A percentile compares a stretch with the other conserved stretches of the same genome.
phyloP scores from a whole-genome alignment of 2,113 vertebrate genomes.

The Myodes glareolus region DNA sequence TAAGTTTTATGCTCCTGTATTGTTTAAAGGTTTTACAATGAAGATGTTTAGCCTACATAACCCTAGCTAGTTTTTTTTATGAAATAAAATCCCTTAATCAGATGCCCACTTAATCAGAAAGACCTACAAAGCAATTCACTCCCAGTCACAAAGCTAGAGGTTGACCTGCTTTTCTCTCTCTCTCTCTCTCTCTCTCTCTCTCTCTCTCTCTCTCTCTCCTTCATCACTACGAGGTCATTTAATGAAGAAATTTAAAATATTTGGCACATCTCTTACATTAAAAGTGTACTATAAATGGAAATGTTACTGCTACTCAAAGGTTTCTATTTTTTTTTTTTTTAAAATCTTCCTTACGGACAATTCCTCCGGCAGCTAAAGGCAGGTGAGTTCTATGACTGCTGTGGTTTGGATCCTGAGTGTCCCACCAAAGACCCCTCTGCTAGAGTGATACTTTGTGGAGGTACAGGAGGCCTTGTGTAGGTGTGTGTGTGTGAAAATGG shows the following conservation, averaged over 20 bases:
- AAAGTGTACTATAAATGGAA: background rate
- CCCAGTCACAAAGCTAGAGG: background rate
- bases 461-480: background rate
- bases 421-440: background rate
- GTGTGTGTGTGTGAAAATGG: background rate
- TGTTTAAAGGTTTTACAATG: background rate
- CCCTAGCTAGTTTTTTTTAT: background rate
- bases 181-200: background rate
- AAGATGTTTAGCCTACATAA: background rate
- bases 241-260: background rate
- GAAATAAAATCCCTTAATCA: background rate
- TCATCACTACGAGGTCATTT: background rate
- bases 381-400: background rate
- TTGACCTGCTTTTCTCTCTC: background rate
- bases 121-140: background rate
- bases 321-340: background rate
- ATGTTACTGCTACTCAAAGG: background rate
- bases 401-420: background rate
- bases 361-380: background rate
- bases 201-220: background rate
- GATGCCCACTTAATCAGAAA: background rate
- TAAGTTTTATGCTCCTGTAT: background rate
- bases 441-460: background rate
- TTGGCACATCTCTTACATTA: slow-evolving; percentile 13
- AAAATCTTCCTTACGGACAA: background rate